These are phyloP conservation scores for Drosophila suzukii DNA, from an alignment of 1,140 invertebrate species.

Conservation along the genomic window DNA sequence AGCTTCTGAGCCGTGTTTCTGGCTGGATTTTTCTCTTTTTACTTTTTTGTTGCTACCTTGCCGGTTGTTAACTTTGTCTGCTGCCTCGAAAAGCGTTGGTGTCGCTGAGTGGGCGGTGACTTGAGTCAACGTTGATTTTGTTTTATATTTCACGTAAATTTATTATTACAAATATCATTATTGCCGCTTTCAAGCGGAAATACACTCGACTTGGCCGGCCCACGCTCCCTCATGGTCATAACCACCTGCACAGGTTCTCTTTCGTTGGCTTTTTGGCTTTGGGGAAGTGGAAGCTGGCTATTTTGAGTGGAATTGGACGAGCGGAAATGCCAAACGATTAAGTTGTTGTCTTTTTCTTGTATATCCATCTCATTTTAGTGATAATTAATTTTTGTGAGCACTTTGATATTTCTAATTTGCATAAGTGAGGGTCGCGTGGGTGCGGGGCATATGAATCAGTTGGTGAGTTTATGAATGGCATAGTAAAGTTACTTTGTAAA, in stretches of 20 bases:
- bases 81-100: slow-evolving; percentile 31
- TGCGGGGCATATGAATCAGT: slow-evolving; percentile 50
- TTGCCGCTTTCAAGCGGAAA: slow-evolving; percentile 80
- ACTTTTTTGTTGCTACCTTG: slow-evolving; percentile 20
- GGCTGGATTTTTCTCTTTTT: slow-evolving; percentile 20
- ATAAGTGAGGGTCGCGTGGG: slow-evolving; percentile 61
- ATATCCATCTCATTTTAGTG: slow-evolving; percentile 30
- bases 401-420: slow-evolving; percentile 55
- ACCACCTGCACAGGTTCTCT: slow-evolving; percentile 68
- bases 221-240: slow-evolving; percentile 60
- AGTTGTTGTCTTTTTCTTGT: slow-evolving; percentile 57
- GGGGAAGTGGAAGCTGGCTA: slow-evolving; percentile 73
- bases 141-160: slow-evolving; percentile 80
- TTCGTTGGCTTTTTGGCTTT: slow-evolving; percentile 24
- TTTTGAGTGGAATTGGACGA: slow-evolving; percentile 58
- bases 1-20: slow-evolving; percentile 58
- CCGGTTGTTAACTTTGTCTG: slow-evolving; percentile 37
- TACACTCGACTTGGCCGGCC: slow-evolving; percentile 72
- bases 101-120: slow-evolving; percentile 42
- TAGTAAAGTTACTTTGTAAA: slow-evolving; percentile 22
- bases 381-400: slow-evolving; percentile 42
- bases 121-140: slow-evolving; percentile 72
- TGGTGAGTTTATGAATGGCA: slow-evolving; percentile 54
- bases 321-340: slow-evolving; percentile 75
- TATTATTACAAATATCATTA: slow-evolving; percentile 82